Conservation (phyloP, 2,888 invertebrate genomes). For the Alitta virens region DNA sequence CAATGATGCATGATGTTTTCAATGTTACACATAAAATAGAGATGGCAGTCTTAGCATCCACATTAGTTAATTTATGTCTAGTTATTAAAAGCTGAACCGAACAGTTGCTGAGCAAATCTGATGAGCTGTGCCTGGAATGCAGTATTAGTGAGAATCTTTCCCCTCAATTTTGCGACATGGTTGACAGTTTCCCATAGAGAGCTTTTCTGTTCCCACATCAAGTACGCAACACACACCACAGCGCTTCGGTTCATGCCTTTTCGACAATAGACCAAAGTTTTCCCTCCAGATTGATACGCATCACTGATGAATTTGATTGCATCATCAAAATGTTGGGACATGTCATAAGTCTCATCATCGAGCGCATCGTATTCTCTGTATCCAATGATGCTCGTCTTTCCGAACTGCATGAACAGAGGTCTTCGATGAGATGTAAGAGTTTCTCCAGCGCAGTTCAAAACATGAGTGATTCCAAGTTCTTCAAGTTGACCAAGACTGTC, state of each 20-base stretch:
- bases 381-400: conserved; percentile 4
- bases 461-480: conserved; percentile 10
- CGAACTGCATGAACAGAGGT: neutral
- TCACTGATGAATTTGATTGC: conserved; percentile 1
- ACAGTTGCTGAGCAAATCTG: conserved; percentile 20
- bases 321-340: conserved; percentile 10
- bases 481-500: conserved; percentile 12
- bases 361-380: conserved; percentile 7
- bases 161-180: conserved; percentile 20
- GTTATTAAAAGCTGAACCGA: too few relatives aligned
- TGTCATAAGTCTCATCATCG: neutral
- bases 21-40: too few relatives aligned
- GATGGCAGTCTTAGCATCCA: too few relatives aligned
- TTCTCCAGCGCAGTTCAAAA: conserved; percentile 14
- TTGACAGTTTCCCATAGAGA: conserved; percentile 21
- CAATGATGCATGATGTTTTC: too few relatives aligned
- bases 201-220: conserved; percentile 17
- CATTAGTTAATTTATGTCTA: too few relatives aligned
- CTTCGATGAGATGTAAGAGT: neutral
- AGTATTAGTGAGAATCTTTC: conserved; percentile 25
- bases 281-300: conserved; percentile 16
- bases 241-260: conserved; percentile 30
- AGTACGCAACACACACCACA: conserved; percentile 28
- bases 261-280: conserved; percentile 29
- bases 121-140: conserved; percentile 27